These are phyloP conservation scores for Ptilorrhoa leucosticta DNA, from an alignment of 2,113 vertebrate species.

Conservation along the genomic window DNA sequence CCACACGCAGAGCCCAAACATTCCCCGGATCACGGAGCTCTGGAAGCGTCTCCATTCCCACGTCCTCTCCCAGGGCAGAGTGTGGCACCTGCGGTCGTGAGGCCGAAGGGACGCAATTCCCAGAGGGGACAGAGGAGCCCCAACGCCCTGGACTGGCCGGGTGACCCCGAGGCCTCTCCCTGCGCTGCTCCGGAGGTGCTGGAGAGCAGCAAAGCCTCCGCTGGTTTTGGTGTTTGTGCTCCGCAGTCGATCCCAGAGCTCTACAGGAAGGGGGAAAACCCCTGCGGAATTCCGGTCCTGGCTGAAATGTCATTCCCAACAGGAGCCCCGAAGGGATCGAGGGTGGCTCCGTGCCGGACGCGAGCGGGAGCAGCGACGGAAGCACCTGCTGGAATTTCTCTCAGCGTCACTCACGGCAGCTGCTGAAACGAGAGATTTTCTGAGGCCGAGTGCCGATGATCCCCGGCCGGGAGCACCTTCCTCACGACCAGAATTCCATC, in stretches of 20 bases:
- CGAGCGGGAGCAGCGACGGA: neutral
- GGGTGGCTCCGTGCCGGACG: fast-evolving
- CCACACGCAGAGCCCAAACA: neutral
- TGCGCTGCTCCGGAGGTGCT: neutral
- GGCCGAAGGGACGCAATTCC: neutral
- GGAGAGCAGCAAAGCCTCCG: neutral
- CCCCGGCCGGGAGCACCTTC: neutral
- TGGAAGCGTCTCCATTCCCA: neutral
- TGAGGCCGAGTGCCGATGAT: neutral
- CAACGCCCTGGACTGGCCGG: fast-evolving
- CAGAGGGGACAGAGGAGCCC: neutral
- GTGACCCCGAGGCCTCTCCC: neutral
- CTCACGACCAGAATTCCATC: neutral
- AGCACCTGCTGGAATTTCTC: neutral
- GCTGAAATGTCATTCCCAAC: neutral
- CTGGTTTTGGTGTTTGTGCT: neutral
- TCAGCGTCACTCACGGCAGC: neutral
- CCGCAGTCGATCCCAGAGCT: neutral
- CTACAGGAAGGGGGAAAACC: neutral
- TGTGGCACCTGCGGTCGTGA: neutral
- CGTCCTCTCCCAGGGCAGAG: neutral
- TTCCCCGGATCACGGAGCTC: neutral
- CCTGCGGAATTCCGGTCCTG: neutral
- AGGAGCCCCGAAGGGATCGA: fast-evolving
- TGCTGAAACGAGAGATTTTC: neutral